Percentiles rank a stretch among this genome's conserved stretches.
phyloP scores from a whole-genome alignment of 2,113 vertebrate genomes.

The Misgurnus anguillicaudatus region DNA sequence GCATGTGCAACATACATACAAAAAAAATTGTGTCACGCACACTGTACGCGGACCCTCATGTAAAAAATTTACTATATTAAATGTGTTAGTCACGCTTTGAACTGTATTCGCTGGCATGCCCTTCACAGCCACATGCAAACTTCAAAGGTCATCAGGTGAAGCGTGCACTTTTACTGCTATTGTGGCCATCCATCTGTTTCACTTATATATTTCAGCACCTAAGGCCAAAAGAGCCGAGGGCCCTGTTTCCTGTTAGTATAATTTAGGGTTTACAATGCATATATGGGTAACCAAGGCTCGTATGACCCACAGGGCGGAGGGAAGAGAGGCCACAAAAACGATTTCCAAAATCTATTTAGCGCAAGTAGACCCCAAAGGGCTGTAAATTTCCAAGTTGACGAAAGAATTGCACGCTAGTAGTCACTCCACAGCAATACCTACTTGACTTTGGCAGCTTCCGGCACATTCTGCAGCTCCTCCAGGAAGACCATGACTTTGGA shows the following conservation, averaged over 20 bases:
- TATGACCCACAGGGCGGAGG: slow-evolving; percentile 38
- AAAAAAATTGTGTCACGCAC: too few relatives aligned
- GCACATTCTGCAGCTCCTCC: slow-evolving; percentile 86
- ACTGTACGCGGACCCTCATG: too few relatives aligned
- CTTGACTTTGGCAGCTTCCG: slow-evolving; percentile 97
- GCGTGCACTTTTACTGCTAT: neutral
- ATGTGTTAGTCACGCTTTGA: neutral
- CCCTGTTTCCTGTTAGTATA: slow-evolving; percentile 37
- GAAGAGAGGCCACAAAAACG: slow-evolving; percentile 39
- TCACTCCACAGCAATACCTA: slow-evolving; percentile 65
- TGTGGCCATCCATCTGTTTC: slow-evolving; percentile 19
- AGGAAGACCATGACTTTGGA: slow-evolving; percentile 89
- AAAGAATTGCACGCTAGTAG: slow-evolving; percentile 45
- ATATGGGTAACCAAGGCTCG: slow-evolving; percentile 31
- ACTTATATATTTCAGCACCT: slow-evolving; percentile 50
- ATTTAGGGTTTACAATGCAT: slow-evolving; percentile 47
- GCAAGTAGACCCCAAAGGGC: slow-evolving; percentile 37
- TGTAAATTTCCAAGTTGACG: slow-evolving; percentile 34
- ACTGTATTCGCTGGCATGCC: neutral
- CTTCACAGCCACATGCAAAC: neutral
- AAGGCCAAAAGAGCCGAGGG: slow-evolving; percentile 25
- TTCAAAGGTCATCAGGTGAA: slow-evolving; percentile 17
- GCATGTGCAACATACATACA: too few relatives aligned
- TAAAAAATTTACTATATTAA: neutral
- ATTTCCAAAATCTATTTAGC: slow-evolving; percentile 52